Base-by-base conservation (phyloP, 1,140 invertebrate genomes). In the Megalonaias nervosa region DNA sequence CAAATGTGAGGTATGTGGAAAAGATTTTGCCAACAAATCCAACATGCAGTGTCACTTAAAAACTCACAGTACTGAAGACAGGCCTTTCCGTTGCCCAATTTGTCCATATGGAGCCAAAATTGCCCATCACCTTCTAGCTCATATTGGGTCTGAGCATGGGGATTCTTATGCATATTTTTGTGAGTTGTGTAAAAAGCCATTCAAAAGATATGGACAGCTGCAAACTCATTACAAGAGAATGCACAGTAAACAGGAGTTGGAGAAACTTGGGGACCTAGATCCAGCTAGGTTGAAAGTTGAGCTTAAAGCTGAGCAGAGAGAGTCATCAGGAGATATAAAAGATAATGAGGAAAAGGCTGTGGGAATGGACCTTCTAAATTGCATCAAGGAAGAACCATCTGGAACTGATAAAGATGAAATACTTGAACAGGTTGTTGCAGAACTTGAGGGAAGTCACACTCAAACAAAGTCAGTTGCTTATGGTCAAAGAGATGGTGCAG, bases 101-200 rank as follows among this genome's bases (percentile, higher is more conserved):
- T 86, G 84, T 73, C 83, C 84, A 65, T 81, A 84, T 79, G 76
- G 76, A 19, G 81, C 77, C 4, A 78, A 70, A 74, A 68, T 69
- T 61, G 64, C 74, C 19, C 74, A 78, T 11, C 79, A 86, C 71
- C 80, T 86, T 14, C 62, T 86, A 26, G 75, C 82, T 59, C 84
- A 86, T 75, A 84, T 86, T 56, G 84, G 84, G 12, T 69, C 81
- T 4, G 79, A 81, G 76, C 84, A 86, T 78, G 80, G 81, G 0
- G 72, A 83, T 58, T 59, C 67, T 9, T 84, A 81, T 76, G 81
- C 82, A 26, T 86, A 82, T 74, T 86, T 83, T 59, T 86, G 84
- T 80, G 84, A 86, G 67, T 57, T 84, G 15, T 86, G 84, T 71
- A 79, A 79, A 38, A 86, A 84, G 68, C 84, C 84, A 17, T 86